Conservation (phyloP, 2,888 invertebrate genomes). For the Eupithecia insigniata region DNA sequence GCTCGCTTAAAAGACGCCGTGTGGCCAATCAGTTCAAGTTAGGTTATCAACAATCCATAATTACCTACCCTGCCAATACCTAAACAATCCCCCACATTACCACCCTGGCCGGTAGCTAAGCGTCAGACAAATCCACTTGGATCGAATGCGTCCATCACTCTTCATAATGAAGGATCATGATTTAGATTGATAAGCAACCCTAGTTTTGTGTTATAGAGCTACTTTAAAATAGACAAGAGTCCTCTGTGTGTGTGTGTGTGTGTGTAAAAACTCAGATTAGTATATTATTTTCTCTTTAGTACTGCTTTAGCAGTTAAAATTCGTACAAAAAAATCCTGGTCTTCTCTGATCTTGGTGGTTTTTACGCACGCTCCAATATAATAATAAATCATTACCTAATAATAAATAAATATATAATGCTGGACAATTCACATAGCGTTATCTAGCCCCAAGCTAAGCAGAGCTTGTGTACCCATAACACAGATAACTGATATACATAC, state of each 20-base stretch:
- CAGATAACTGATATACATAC: too few species aligned
- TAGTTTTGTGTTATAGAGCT: constrained; percentile 44
- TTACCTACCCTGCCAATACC: neutral
- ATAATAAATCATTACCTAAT: too few species aligned
- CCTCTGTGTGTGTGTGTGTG: too few species aligned
- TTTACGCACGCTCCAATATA: too few species aligned
- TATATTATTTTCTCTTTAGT: neutral
- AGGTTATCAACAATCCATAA: neutral
- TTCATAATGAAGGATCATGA: constrained; percentile 82
- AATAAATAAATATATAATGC: too few species aligned
- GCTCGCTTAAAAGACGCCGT: neutral
- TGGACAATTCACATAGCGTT: too few species aligned
- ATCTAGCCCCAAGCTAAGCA: too few species aligned
- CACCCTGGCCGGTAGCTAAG: constrained; percentile 62
- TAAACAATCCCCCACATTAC: constrained; percentile 40
- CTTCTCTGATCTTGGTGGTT: too few species aligned
- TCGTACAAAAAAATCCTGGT: too few species aligned
- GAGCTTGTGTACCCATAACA: too few species aligned
- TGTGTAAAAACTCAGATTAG: neutral
- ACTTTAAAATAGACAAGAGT: constrained; percentile 23
- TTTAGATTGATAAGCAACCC: constrained; percentile 82
- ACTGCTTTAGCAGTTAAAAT: too few species aligned
- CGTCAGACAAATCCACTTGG: constrained; percentile 78
- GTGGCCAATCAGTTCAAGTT: neutral
- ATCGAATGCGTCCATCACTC: constrained; percentile 73